Evolutionary conservation across 2,888 invertebrate species (phyloP).

Genomic region (Drosophila paucipuncta): DNA sequence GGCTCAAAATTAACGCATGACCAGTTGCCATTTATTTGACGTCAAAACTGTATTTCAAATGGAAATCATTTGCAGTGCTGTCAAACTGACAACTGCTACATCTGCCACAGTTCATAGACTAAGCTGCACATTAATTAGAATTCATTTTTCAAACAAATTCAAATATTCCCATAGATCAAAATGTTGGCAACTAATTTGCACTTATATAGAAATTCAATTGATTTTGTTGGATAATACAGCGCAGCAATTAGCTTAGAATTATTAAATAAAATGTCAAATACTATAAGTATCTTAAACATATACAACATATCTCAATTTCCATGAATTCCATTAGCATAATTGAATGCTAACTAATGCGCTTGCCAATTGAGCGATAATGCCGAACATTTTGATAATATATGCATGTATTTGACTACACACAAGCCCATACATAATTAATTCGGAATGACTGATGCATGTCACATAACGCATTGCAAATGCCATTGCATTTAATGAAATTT

Average conservation of each 20-base stretch:
- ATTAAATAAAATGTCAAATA: conserved; percentile 29
- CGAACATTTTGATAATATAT: conserved; percentile 30
- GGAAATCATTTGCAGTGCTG: background rate
- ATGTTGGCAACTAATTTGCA: conserved; percentile 1
- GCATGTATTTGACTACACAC: background rate
- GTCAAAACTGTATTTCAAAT: background rate
- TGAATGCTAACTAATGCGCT: conserved; percentile 33
- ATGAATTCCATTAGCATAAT: conserved; percentile 55
- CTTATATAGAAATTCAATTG: background rate
- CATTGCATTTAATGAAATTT: conserved; percentile 48
- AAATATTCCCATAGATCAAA: background rate
- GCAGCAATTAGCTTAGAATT: conserved; percentile 25
- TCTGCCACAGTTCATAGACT: background rate
- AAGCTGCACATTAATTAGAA: background rate
- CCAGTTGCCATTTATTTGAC: conserved; percentile 29
- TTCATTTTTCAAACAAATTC: background rate
- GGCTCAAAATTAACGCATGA: conserved; percentile 44
- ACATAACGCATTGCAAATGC: conserved; percentile 16
- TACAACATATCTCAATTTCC: conserved; percentile 33
- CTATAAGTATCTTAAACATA: conserved; percentile 10
- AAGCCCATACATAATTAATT: conserved; percentile 22
- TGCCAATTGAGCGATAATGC: conserved; percentile 53
- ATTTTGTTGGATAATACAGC: background rate
- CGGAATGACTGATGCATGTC: conserved; percentile 16
- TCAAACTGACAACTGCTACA: background rate